Evolutionary conservation across 53 echinoderm and acorn worm genomes (phyloP), one percentile per base, ranked within the genome.

Genomic region (Holothuria leucospilota): DNA sequence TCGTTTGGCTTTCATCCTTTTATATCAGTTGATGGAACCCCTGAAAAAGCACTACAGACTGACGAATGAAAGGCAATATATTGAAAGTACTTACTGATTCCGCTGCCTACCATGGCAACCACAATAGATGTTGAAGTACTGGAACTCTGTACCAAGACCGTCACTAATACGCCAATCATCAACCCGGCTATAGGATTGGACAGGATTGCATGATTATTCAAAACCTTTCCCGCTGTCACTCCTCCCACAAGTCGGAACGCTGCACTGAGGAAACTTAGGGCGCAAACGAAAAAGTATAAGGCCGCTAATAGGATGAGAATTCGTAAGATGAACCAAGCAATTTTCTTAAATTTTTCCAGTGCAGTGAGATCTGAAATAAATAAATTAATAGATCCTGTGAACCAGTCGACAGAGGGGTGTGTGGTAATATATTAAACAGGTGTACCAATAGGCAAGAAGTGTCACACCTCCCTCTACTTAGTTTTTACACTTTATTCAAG

Each of bases 101-200:
- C 69, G 0, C 94, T 92, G 6, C 91, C 91, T 29, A 93, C 92
- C 94, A 96, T 96, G 28, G 96, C 84, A 0, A 96, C 96, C 14
- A 96, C 85, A 82, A 96, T 94, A 13, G 96, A 96, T 12, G 96
- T 96, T 18, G 96, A 96, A 1, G 96, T 96, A 52, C 94, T 94
- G 62, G 96, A 96, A 41, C 94, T 94, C 58, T 96, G 96, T 16
- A 96, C 96, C 13, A 96, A 87, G 29, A 96, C 96, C 0, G 96
- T 96, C 20, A 92, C 96, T 0, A 96, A 77, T 13, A 96, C 88
- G n/a, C 96, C 96, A 24, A 96, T 94, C 96, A 96, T 96, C 10
- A 96, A 60, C 34, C 87, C 96, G 41, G 91, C 93, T 11, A 96
- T 84, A 13, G 96, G 92, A 53, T 96, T 96, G 20, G 68, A 67